Evolutionary conservation across 2,113 vertebrate species (phyloP), one percentile per base, ranked within the genome.

Genomic region (Thryonomys swinderianus): DNA sequence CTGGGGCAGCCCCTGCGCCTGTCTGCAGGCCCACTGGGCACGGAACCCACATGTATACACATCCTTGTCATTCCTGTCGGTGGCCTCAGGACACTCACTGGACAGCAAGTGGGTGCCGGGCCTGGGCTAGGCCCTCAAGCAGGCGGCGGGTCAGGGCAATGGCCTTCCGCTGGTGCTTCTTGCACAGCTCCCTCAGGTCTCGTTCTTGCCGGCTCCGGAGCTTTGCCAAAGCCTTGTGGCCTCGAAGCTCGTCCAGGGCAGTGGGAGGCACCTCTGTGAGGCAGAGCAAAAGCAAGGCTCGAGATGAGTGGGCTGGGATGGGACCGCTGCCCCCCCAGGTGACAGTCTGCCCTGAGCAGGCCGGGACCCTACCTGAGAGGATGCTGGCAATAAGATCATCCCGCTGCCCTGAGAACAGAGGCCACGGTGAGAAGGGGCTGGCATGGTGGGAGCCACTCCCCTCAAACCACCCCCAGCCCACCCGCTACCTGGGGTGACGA

Each of bases 111-210:
- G 32, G 48, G 14, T 14, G 79, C 62, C 13, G 69, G 94, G 97
- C 98, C 95, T 98, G 98, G 82, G 98, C 97, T 73, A 98, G 97
- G 81, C 98, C 97, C 0, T 97, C 98, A 4, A 98, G 97, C 74
- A 98, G 85, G 81, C 99, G 98, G 94, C 94, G 97, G 2, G 64
- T 98, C 11, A 97, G 97, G 25, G 96, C 95, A 16, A 97, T 98
- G 10, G 99, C 98, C 86, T 99, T 99, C 80, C 99, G 99, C 95
- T 98, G 98, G 81, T 99, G 99, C 85, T 99, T 99, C 97, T 99
- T 99, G 3, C 85, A 97, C 69, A 99, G 96, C 83, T 99, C 99
- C 91, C 99, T 98, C 51, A 99, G 86, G 21, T 99, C 99, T 51
- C 99, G 99, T 64, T 97, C 98, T 23, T 99, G 99, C 53, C 99